Percentiles rank a stretch among this genome's conserved stretches.
These are phyloP conservation scores for Parauchenoglanis ngamensis DNA, from an alignment of 2,797 vertebrate genomes.

Conservation along the genomic window DNA sequence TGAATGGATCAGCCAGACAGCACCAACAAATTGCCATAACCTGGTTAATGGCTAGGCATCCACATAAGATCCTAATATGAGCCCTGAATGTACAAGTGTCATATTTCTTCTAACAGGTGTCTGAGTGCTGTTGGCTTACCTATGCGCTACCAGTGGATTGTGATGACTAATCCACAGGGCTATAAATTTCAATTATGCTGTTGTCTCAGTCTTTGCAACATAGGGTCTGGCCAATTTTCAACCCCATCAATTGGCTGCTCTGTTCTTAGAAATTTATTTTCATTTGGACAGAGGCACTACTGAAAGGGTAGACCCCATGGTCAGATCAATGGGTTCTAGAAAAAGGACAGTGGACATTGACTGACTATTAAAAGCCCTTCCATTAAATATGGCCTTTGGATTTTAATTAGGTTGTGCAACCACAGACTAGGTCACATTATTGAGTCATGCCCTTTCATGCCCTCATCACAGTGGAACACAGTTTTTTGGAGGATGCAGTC, in stretches of 20 bases:
- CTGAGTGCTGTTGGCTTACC: neutral
- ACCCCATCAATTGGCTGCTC: neutral
- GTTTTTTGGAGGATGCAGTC: neutral
- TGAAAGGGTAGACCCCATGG: neutral
- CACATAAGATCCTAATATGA: neutral
- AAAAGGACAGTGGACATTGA: neutral
- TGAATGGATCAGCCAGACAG: neutral
- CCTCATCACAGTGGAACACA: neutral
- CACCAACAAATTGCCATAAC: neutral
- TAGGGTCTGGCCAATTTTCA: neutral
- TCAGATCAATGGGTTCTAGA: neutral
- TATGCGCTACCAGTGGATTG: neutral
- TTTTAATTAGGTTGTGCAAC: neutral
- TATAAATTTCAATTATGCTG: neutral
- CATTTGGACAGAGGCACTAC: neutral
- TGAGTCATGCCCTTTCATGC: neutral
- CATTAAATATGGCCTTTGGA: neutral
- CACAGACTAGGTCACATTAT: neutral
- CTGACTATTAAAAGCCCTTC: neutral
- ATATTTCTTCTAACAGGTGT: neutral
- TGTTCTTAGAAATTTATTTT: neutral
- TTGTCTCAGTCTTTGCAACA: neutral
- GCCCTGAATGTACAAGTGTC: neutral
- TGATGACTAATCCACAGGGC: neutral
- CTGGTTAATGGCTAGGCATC: neutral